phyloP scores from a whole-genome alignment of 2,113 vertebrate genomes.

The Cinclus cinclus region DNA sequence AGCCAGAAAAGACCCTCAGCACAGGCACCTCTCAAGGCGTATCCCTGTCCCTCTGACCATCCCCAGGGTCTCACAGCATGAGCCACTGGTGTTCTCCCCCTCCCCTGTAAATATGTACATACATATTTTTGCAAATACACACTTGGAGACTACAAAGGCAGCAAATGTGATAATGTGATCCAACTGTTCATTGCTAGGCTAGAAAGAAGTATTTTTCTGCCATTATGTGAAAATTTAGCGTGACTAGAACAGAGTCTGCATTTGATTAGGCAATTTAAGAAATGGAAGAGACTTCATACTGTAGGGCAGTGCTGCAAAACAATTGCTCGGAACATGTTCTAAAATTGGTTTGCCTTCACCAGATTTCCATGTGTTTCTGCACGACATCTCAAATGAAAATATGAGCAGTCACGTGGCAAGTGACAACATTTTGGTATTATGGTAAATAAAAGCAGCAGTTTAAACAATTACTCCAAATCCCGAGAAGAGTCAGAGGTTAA shows the following conservation, averaged over 20 bases:
- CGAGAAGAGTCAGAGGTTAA: not conserved
- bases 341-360: slow-evolving; percentile 77
- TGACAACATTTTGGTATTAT: slow-evolving; percentile 28
- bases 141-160: slow-evolving; percentile 21
- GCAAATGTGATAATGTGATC: slow-evolving; percentile 65
- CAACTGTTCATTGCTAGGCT: slow-evolving; percentile 50
- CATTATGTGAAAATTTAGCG: slow-evolving; percentile 74
- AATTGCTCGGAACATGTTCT: slow-evolving; percentile 71
- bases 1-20: not conserved
- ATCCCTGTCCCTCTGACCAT: not conserved
- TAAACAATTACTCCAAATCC: slow-evolving; percentile 28
- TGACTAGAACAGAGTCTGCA: slow-evolving; percentile 78
- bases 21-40: not conserved
- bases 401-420: slow-evolving; percentile 35
- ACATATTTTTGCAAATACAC: not conserved
- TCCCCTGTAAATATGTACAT: not conserved
- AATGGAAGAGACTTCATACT: slow-evolving; percentile 71
- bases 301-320: slow-evolving; percentile 77
- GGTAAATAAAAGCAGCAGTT: slow-evolving; percentile 47
- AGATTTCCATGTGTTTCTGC: slow-evolving; percentile 53
- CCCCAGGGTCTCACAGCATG: not conserved
- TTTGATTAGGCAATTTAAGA: slow-evolving; percentile 76
- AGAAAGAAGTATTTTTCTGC: slow-evolving; percentile 66
- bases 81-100: not conserved
- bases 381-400: slow-evolving; percentile 54